These are phyloP conservation scores for Pseudopleuronectes americanus DNA, from an alignment of 2,797 vertebrate species.

Conservation along the genomic window DNA sequence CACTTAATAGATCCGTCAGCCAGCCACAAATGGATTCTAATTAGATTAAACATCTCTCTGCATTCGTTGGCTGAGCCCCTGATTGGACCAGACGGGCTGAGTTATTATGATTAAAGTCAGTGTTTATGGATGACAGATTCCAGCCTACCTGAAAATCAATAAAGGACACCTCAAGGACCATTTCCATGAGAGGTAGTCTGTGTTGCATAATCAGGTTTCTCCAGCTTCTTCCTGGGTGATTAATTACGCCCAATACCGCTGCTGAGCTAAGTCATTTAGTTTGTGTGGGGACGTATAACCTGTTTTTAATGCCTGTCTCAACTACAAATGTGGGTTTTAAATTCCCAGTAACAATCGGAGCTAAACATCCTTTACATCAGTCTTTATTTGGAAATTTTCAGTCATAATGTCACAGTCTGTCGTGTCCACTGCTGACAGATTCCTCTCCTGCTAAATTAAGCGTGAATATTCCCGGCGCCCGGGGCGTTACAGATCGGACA, in stretches of 20 bases:
- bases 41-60: constrained; percentile 59
- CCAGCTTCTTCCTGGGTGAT: constrained; percentile 53
- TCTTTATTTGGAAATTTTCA: constrained; percentile 31
- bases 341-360: constrained; percentile 34
- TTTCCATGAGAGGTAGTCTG: constrained; percentile 62
- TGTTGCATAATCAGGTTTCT: constrained; percentile 63
- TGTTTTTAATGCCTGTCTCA: constrained; percentile 50
- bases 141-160: constrained; percentile 71
- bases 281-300: constrained; percentile 57
- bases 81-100: constrained; percentile 64
- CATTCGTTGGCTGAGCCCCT: constrained; percentile 35
- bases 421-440: constrained; percentile 5
- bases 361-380: constrained; percentile 33
- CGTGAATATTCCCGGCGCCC: constrained; percentile 22
- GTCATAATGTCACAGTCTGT: constrained; percentile 10
- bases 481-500: constrained; percentile 29
- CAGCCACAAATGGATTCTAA: constrained; percentile 63
- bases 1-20: constrained; percentile 58
- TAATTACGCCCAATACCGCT: constrained; percentile 64
- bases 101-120: constrained; percentile 74
- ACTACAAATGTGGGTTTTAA: constrained; percentile 51
- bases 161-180: constrained; percentile 75
- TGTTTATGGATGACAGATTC: constrained; percentile 72
- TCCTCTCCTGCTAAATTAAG: constrained; percentile 30
- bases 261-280: constrained; percentile 64